Evolutionary conservation across 2,113 vertebrate species (phyloP).

Genomic region (Scartelaos histophorus): DNA sequence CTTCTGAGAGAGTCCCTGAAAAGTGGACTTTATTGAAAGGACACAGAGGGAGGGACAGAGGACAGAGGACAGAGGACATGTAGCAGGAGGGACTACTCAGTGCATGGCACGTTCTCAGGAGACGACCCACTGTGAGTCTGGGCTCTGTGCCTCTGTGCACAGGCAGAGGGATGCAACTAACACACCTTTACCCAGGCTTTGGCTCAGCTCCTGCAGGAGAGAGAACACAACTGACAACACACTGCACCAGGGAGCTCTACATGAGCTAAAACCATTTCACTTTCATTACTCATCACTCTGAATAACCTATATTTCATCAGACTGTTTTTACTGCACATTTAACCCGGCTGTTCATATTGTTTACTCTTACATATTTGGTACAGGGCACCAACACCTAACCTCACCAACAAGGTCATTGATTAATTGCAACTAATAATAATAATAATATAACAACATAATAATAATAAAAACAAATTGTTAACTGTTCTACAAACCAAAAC

Average conservation of each 20-base stretch:
- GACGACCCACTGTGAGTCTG: constrained; percentile 85
- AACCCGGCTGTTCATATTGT: not conserved
- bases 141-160: constrained; percentile 76
- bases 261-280: not conserved
- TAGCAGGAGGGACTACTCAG: constrained; percentile 82
- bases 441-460: no score
- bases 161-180: constrained; percentile 78
- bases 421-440: no score
- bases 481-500: no score
- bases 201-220: not conserved
- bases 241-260: not conserved
- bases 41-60: constrained; percentile 69
- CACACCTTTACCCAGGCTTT: constrained; percentile 3
- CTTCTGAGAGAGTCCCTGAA: constrained; percentile 82
- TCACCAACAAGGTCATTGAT: no score
- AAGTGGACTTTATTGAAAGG: constrained; percentile 84
- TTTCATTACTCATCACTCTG: not conserved
- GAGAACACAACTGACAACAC: not conserved
- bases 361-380: not conserved
- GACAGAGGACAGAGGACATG: constrained; percentile 75
- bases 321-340: not conserved
- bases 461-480: no score
- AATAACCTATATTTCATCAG: not conserved
- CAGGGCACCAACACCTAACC: no score
- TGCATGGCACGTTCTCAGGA: constrained; percentile 85